Evolutionary conservation across 2,113 vertebrate genomes (phyloP).

Genomic region (Dermatemys mawii): DNA sequence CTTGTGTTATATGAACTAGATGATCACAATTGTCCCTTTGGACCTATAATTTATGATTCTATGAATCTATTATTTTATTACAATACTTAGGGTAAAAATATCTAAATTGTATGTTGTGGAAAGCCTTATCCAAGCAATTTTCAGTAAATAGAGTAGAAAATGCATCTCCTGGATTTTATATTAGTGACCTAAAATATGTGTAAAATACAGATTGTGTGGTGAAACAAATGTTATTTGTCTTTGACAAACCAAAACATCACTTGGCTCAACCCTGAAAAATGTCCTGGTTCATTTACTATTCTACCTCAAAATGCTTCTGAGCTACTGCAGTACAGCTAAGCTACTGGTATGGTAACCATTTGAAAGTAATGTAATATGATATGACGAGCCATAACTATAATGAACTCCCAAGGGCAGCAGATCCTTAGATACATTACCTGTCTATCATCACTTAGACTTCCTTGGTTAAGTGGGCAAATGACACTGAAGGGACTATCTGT

Average conservation of each 20-base stretch:
- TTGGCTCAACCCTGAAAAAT: background rate
- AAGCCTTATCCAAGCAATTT: background rate
- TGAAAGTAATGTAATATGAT: background rate
- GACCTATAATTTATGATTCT: background rate
- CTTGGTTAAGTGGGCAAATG: background rate
- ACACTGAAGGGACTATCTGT: background rate
- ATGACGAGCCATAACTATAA: background rate
- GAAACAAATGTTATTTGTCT: background rate
- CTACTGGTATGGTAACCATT: background rate
- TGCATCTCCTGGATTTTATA: background rate
- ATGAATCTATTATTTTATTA: background rate
- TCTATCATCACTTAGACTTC: background rate
- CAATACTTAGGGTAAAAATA: background rate
- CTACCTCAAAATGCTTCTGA: background rate
- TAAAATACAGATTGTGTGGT: background rate
- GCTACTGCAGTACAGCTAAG: background rate
- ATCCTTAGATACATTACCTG: background rate
- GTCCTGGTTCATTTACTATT: background rate
- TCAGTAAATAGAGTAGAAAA: background rate
- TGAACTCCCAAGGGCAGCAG: background rate
- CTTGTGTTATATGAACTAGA: background rate
- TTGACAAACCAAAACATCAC: background rate
- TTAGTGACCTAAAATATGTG: background rate
- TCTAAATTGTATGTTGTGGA: background rate
- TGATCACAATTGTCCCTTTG: background rate